Conservation (phyloP, 2,888 invertebrate species). For the Emmelina monodactyla region DNA sequence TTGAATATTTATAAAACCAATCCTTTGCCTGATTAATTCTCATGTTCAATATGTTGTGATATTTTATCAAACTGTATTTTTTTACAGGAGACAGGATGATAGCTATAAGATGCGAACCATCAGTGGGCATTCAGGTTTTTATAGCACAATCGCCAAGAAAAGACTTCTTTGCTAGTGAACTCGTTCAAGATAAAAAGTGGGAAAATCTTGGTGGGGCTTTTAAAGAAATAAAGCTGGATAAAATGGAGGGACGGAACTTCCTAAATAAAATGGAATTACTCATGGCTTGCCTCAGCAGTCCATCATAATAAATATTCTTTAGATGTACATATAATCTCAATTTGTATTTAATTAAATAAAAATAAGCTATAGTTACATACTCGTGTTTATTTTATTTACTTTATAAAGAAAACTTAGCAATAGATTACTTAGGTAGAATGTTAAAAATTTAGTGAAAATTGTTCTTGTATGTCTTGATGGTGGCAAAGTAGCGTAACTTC, state of each 20-base stretch:
- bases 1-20: neutral
- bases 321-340: neutral
- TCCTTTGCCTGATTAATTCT: neutral
- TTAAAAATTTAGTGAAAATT: constrained; percentile 63
- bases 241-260: constrained; percentile 96
- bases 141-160: constrained; percentile 89
- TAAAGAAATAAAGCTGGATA: constrained; percentile 87
- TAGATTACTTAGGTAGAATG: constrained; percentile 60
- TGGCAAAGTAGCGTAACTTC: constrained; percentile 32
- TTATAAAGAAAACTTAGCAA: constrained; percentile 50
- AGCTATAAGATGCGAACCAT: constrained; percentile 89
- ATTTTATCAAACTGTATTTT: neutral
- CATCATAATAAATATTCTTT: constrained; percentile 52
- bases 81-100: constrained; percentile 77
- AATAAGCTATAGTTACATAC: constrained; percentile 18
- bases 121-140: constrained; percentile 87
- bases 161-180: constrained; percentile 85
- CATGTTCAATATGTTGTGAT: neutral
- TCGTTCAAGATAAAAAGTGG: constrained; percentile 93
- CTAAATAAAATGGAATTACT: constrained; percentile 95
- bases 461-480: constrained; percentile 49
- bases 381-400: constrained; percentile 38
- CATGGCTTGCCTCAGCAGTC: constrained; percentile 88
- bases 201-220: constrained; percentile 93
- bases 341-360: neutral